Base-by-base conservation (phyloP, 2,113 vertebrate genomes). In the Mus spicilegus region DNA sequence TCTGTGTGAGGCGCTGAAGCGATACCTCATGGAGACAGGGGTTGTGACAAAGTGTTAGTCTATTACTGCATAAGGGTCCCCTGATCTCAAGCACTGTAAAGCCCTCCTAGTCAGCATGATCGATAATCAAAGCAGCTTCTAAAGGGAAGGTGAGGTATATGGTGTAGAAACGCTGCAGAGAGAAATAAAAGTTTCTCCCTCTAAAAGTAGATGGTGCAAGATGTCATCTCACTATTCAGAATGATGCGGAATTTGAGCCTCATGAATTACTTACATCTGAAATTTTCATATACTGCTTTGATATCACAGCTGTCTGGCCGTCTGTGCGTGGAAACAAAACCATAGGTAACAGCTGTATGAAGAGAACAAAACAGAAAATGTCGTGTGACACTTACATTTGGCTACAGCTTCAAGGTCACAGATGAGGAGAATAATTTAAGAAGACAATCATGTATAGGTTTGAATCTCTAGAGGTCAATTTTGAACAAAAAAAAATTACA, bases 401-500 rank as follows among this genome's bases (percentile, higher is more conserved):
- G 58, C 42, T 94, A 82, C 42, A 63, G 54, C 13, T 56, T 51
- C 26, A 77, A 89, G 70, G 72, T 89, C 56, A 92, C 7, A 54
- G 8, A 63, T 6, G 51, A 76, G 26, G 89, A 36, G 33, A 73
- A 73, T 82, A 56, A 28, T 81, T 96, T 85, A 67, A 87, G 42
- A 56, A 84, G 51, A 93, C 5, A 22, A 24, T 91, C 87, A 30
- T 51, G 9, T 51, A n/a, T 42, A 42, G 30, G 16, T 90, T 87
- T 89, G 8, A 51, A 42, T 76, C 3, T 33, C 26, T 26, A 63
- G 12, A 63, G 7, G 22, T 54, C 16, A 87, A 36, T 75, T 85
- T 87, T 77, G 70, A 94, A 89, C 26, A 87, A 54, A 73, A 54
- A 73, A 91, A 61, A n/a, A 56, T 14, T 80, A 46, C 82, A 90